phyloP scores from a whole-genome alignment of 1,140 invertebrate species.

The Spodoptera litura region DNA sequence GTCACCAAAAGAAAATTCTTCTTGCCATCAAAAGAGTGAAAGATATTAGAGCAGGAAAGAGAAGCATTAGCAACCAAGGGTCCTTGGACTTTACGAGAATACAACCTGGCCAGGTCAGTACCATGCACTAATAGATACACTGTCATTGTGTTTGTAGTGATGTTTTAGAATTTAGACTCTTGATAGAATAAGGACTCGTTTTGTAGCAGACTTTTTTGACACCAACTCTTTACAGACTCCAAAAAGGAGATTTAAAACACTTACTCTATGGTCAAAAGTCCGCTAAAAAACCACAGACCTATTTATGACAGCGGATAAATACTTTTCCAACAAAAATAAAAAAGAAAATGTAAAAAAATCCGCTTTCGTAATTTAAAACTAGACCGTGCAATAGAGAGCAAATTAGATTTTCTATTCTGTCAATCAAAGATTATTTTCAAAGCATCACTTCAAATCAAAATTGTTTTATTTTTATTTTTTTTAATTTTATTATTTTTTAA shows the following conservation, averaged over 20 bases:
- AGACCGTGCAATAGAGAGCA: slow-evolving; percentile 49
- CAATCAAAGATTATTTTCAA: slow-evolving; percentile 65
- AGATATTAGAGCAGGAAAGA: slow-evolving; percentile 95
- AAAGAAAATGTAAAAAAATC: slow-evolving; percentile 35
- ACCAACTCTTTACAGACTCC: too few species aligned
- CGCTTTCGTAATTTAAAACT: slow-evolving; percentile 64
- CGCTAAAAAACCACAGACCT: slow-evolving; percentile 17
- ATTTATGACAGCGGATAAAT: slow-evolving; percentile 47
- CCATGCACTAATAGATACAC: slow-evolving; percentile 45
- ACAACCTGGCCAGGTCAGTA: slow-evolving; percentile 84
- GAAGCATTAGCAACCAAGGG: slow-evolving; percentile 88
- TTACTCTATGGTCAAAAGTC: background rate
- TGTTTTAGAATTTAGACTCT: slow-evolving; percentile 72
- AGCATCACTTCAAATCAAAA: slow-evolving; percentile 76
- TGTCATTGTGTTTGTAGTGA: slow-evolving; percentile 74
- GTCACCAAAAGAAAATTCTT: slow-evolving; percentile 99
- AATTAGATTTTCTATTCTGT: slow-evolving; percentile 52
- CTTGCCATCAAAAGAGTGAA: slow-evolving; percentile 98
- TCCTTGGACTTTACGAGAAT: slow-evolving; percentile 87
- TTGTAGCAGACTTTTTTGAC: slow-evolving; percentile 1
- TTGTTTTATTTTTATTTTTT: slow-evolving; percentile 47
- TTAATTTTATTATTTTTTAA: slow-evolving; percentile 51
- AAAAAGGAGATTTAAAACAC: too few species aligned
- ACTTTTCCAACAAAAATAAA: background rate
- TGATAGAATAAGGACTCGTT: slow-evolving; percentile 23